Evolutionary conservation across 2,888 invertebrate species (phyloP).

Genomic region (Meta bourneti): DNA sequence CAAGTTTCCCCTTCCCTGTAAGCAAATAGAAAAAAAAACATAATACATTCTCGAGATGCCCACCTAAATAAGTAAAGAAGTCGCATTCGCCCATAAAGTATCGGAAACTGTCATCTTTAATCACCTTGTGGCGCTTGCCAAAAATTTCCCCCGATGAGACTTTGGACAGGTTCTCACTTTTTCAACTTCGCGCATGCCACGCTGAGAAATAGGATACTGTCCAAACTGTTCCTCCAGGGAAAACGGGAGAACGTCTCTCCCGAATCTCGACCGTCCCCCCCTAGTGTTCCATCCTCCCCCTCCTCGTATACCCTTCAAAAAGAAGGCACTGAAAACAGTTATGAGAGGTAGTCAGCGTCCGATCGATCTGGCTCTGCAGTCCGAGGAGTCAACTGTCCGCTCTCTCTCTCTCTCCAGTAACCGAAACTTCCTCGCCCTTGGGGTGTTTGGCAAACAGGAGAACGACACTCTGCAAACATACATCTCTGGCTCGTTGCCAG

Average conservation of each 20-base stretch:
- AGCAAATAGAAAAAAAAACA: not conserved
- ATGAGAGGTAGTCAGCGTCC: conserved; percentile 38
- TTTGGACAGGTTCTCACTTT: conserved; percentile 38
- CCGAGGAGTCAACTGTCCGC: conserved; percentile 48
- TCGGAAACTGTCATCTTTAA: conserved; percentile 53
- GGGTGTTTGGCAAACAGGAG: conserved; percentile 61
- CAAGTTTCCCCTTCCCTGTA: too few species aligned
- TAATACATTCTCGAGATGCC: conserved; percentile 4
- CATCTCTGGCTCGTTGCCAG: conserved; percentile 45
- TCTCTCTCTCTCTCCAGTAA: not conserved
- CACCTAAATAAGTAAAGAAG: conserved; percentile 10
- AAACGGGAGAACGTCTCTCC: not conserved
- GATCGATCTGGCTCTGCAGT: conserved; percentile 39
- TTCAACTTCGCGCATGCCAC: not conserved
- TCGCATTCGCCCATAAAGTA: conserved; percentile 13
- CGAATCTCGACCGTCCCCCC: conserved; percentile 17
- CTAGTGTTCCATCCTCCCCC: not conserved
- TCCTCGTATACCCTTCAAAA: not conserved
- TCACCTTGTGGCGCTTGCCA: conserved; percentile 44
- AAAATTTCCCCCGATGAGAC: conserved; percentile 24
- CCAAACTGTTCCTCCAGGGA: conserved; percentile 45
- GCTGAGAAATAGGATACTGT: conserved; percentile 46
- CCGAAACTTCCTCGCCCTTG: conserved; percentile 21
- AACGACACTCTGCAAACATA: conserved; percentile 28
- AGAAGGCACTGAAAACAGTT: conserved; percentile 63